A percentile compares a stretch with the other conserved stretches of the same genome.
Evolutionary conservation across 2,797 vertebrate species (phyloP).

Genomic region (Crocidura indochinensis): DNA sequence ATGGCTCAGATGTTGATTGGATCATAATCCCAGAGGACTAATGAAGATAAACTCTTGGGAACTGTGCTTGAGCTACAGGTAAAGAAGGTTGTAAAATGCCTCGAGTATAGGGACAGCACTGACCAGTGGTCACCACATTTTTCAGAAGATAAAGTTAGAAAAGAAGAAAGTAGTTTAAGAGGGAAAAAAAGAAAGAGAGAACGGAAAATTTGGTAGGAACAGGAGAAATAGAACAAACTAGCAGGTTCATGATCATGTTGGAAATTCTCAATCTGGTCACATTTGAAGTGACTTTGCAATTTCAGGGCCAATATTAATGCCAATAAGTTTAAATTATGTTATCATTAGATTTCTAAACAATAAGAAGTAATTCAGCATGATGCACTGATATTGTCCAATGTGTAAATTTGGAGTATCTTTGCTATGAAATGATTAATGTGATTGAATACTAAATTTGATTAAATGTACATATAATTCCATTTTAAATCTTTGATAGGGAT

Average conservation of each 20-base stretch:
- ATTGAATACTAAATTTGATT: constrained; percentile 27
- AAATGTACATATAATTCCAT: constrained; percentile 16
- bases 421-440: constrained; percentile 38
- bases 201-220: too few species aligned
- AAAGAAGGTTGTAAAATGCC: constrained; percentile 37
- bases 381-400: constrained; percentile 31
- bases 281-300: neutral
- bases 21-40: neutral
- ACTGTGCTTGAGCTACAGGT: constrained; percentile 54
- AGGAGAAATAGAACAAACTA: neutral
- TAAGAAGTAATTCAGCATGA: constrained; percentile 5
- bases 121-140: neutral
- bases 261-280: neutral
- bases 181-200: neutral
- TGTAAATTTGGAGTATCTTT: neutral
- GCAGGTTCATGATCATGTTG: neutral
- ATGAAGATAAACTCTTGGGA: constrained; percentile 34
- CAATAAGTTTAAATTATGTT: constrained; percentile 2
- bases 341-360: neutral
- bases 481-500: constrained; percentile 19
- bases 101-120: neutral
- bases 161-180: constrained; percentile 8
- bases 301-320: neutral
- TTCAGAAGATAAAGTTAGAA: constrained; percentile 17
- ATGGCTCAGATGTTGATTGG: neutral